Conservation (phyloP, 2,113 vertebrate species). For the Pachyramphus minor region DNA sequence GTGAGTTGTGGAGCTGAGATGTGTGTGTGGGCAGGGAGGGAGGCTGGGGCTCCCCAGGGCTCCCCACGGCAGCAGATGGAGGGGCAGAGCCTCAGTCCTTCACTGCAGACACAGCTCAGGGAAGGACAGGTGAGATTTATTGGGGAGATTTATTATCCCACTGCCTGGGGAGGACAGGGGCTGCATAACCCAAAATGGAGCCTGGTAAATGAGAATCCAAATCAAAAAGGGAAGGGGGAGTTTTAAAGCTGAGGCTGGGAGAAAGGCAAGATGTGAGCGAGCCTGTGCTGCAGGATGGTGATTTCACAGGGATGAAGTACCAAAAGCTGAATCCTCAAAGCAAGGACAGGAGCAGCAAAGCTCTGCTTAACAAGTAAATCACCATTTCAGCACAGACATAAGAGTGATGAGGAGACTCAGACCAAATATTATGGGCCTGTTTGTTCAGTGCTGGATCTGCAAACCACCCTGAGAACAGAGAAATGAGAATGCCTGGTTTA, state of each 20-base stretch:
- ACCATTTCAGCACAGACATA: neutral
- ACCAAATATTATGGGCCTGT: rapidly evolving
- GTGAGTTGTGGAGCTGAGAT: neutral
- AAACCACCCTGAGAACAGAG: neutral
- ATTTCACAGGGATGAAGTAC: neutral
- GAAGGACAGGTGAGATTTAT: neutral
- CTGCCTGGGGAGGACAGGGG: neutral
- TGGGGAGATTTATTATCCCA: neutral
- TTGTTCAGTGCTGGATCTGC: neutral
- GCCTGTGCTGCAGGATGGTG: neutral
- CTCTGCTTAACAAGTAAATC: neutral
- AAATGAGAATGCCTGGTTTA: neutral
- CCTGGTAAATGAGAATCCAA: neutral
- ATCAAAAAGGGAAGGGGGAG: neutral
- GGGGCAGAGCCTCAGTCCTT: neutral
- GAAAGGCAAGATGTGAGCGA: neutral
- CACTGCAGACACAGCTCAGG: neutral
- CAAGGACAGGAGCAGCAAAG: neutral
- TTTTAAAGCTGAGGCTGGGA: neutral
- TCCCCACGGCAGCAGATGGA: neutral
- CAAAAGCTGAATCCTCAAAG: neutral
- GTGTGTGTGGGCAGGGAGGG: neutral
- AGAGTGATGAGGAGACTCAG: neutral
- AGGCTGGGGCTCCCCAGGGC: neutral
- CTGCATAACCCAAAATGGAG: neutral